A percentile compares a stretch with the other conserved stretches of the same genome.
Conservation (phyloP, 2,113 vertebrate species). For the Hypanus sabinus region DNA sequence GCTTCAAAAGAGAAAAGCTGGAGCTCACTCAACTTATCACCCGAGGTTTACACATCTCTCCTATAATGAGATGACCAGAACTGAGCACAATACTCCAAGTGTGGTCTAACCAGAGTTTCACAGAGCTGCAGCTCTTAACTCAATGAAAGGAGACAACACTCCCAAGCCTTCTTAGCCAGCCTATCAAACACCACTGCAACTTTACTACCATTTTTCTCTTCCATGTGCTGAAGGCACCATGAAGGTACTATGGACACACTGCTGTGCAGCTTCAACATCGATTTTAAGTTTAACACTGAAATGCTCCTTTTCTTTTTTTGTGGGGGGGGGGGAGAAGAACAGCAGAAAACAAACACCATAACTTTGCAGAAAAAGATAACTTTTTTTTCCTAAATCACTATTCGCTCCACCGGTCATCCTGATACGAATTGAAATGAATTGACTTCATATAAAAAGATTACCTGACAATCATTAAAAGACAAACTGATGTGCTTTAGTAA, state of each 20-base stretch:
- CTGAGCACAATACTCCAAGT: too few species aligned
- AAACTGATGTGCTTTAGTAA: background rate
- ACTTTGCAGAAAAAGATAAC: background rate
- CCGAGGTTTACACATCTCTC: too few species aligned
- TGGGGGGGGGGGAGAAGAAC: too few species aligned
- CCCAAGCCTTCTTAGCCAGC: too few species aligned
- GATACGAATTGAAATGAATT: too few species aligned
- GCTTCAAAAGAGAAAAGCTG: too few species aligned
- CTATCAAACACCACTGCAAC: too few species aligned
- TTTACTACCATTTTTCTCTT: background rate
- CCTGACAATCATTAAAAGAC: background rate
- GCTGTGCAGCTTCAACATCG: background rate
- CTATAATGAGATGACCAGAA: too few species aligned
- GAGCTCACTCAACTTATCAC: too few species aligned
- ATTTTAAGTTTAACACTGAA: background rate
- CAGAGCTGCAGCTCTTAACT: too few species aligned
- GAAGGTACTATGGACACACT: background rate
- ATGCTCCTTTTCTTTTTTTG: background rate
- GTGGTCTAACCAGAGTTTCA: too few species aligned
- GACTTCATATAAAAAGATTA: background rate
- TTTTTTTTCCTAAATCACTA: background rate
- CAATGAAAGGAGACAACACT: too few species aligned
- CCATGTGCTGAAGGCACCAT: background rate
- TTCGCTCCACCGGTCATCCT: background rate
- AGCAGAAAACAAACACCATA: background rate